Base-by-base conservation (phyloP, 1,140 invertebrate genomes). In the Popillia japonica region DNA sequence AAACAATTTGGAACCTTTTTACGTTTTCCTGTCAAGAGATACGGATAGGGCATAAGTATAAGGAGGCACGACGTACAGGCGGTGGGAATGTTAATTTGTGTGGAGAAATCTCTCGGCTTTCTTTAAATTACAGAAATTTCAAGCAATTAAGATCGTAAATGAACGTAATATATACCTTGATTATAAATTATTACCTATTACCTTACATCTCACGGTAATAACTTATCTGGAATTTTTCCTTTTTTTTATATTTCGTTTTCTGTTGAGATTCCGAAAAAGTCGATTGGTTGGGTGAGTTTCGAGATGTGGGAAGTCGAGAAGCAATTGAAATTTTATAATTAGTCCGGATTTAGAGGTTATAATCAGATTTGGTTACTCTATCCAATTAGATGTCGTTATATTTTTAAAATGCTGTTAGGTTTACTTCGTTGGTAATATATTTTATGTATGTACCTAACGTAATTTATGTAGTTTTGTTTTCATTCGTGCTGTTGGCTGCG, bases 121-220 rank as follows among this genome's bases (percentile, higher is more conserved):
- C n/a, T 27, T 27, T 68, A 68, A 68, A 68, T 68, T 68, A 68
- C 22, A 68, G 61, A 68, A 68, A 68, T 68, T 68, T 68, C 6
- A 68, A 22, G 61, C 61, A 68, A 68, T 68, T 68, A 68, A 68
- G 61, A 34, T 23, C 61, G 27, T 68, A 68, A 68, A 68, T 10
- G 61, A 23, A 34, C 61, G 27, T 68, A 68, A 68, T 68, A 68
- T 20, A 68, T 68, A 1, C 27, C 61, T 68, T 68, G 61, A 68
- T 68, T 68, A 68, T 68, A 68, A 68, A 68, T 68, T 68, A 68
- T 68, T 68, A 68, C 61, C 61, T 68, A 68, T 27, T 68, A 55
- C 48, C 2, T 55, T 55, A 55, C 48, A 14, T 55, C 48, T 68
- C 22, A 0, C 61, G 20, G 20, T 23, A 27, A 68, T 34, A 34